phyloP scores from a whole-genome alignment of 2,113 vertebrate species.

The Zapornia atra region DNA sequence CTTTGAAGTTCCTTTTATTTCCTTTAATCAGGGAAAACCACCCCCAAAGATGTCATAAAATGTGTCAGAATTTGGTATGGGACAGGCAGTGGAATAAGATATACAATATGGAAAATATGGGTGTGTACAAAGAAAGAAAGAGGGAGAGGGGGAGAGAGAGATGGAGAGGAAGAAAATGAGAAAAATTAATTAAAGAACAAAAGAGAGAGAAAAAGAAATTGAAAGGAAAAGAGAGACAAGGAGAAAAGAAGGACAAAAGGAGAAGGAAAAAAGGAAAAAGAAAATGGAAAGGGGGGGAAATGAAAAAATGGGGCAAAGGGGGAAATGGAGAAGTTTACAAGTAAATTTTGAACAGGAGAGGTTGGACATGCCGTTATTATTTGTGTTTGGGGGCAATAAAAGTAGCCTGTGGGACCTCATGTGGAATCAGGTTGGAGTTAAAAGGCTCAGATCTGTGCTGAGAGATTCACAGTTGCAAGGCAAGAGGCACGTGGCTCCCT shows the following conservation, averaged over 20 bases:
- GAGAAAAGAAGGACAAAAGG: rapidly evolving
- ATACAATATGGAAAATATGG: neutral
- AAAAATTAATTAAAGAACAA: neutral
- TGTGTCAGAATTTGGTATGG: neutral
- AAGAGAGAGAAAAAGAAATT: neutral
- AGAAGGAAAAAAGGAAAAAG: rapidly evolving
- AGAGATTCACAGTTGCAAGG: neutral
- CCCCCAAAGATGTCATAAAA: neutral
- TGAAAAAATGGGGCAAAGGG: rapidly evolving
- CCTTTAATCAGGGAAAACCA: neutral
- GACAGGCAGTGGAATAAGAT: neutral
- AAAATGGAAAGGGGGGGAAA: rapidly evolving
- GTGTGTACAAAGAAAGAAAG: neutral
- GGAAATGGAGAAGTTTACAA: neutral
- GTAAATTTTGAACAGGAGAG: neutral
- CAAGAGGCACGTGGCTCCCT: neutral
- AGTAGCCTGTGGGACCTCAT: neutral
- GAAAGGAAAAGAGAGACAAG: neutral
- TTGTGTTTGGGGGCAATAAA: neutral
- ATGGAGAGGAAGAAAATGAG: neutral
- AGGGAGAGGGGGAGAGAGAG: neutral
- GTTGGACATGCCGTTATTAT: neutral
- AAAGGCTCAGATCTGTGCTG: neutral
- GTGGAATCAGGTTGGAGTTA: neutral
- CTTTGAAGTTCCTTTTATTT: constrained; percentile 23